Base-by-base conservation (phyloP, 2,888 invertebrate species). In the Elegia similella region DNA sequence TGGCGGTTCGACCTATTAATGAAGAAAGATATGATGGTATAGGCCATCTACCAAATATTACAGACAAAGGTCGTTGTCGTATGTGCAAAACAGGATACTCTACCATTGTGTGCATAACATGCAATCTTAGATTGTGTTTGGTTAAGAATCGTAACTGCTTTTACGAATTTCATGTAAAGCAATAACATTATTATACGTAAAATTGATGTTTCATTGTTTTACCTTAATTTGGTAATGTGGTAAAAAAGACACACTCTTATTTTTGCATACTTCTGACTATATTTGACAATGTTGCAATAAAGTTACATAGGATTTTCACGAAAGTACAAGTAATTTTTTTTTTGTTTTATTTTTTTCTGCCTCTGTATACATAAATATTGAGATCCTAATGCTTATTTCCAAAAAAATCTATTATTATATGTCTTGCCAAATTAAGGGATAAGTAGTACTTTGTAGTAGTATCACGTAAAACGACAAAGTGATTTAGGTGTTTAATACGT, bases 251-350 rank as follows among this genome's bases (percentile, higher is more conserved):
- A 23, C 23, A 23, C 2, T 5, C 2, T 23, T 23, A n/a, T 23
- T 23, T 23, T 23, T 23, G 5, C 23, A 2, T 23, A 23, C 23
- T 52, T 34, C 42, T 10, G 12, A 38, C 38, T 38, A 38, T 16
- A 13, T 52, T 52, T 52, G 38, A 17, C 42, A 52, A 52, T 17
- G 52, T 52, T 16, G 52, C 16, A 16, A 38, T 42, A 38, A 52
- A 17, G 38, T 5, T 12, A 34, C 42, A 52, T 17, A 15, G 38
- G 52, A 17, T 52, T 38, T 52, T 38, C 42, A 12, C 38, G 12
- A 38, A 17, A 38, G 32, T 52, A 17, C 17, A 32, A 2, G 7
- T 6, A 10, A 8, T 6, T 6, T 1, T 6, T 6, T 32, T 32
- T 32, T 32, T 42, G 6, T 5, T 42, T 1, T 13, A 13, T 42